Conservation (phyloP, 2,113 vertebrate species). For the Coturnix japonica region DNA sequence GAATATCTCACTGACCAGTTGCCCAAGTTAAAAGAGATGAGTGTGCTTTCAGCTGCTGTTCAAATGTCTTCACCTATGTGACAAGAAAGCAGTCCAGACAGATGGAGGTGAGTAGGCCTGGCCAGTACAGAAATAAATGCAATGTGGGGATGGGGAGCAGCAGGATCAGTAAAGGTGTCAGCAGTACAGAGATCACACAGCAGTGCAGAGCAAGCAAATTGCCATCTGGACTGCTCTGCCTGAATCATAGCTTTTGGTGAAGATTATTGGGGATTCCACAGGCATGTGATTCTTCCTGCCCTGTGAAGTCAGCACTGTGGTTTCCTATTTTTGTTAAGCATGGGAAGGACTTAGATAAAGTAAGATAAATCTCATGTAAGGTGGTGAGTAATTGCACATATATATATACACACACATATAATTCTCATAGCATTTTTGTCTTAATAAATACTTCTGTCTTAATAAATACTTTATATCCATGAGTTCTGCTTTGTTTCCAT, state of each 20-base stretch:
- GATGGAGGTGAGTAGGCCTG: neutral
- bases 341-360: neutral
- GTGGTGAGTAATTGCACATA: neutral
- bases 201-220: neutral
- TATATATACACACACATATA: too few relatives aligned
- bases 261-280: neutral
- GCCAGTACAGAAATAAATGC: neutral
- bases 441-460: neutral
- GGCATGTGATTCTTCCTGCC: neutral
- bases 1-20: neutral
- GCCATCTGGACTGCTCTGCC: neutral
- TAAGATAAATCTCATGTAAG: neutral
- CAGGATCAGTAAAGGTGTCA: neutral
- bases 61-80: fast-evolving
- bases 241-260: neutral
- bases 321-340: neutral
- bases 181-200: neutral
- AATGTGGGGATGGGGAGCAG: neutral
- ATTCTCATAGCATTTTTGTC: neutral
- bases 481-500: neutral
- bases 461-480: neutral
- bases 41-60: neutral
- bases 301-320: neutral
- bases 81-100: neutral
- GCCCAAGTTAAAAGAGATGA: neutral